Base-by-base conservation (phyloP, 2,797 vertebrate genomes). In the Anabas testudineus region DNA sequence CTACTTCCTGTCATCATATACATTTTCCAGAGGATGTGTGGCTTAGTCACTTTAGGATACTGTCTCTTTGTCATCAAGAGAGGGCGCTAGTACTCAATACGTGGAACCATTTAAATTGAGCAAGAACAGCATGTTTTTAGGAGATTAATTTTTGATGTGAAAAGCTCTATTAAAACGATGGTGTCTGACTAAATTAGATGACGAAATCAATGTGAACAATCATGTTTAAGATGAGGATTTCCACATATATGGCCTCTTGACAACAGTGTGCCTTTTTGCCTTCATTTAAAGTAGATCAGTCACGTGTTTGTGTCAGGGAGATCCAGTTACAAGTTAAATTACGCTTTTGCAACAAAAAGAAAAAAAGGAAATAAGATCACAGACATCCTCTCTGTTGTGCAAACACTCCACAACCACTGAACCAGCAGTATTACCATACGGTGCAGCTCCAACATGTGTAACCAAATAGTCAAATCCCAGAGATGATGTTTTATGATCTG, bases 11-110 rank as follows among this genome's bases (percentile, higher is more conserved):
- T 59, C 32, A 47, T n/a, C 49, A 59, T 48, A 18, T 19, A 5
- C 58, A 55, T 39, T 39, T 64, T 63, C 10, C 42, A 69, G 54
- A 46, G 13, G 43, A 65, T 19, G 21, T 24, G 24, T 39, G 49
- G 32, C 39, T 36, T 59, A 49, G 10, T 48, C 1, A 7, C 7
- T 55, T 43, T 1, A 47, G 51, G 30, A 78, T 73, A 83, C 34
- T 55, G n/a, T 59, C 65, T 52, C 5, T 4, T 2, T 66, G 30
- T 52, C 22, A 59, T 84, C 94, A 91, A 93, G 78, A 95, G 93
- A 94, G 92, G 93, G 93, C 91, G 91, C 93, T 88, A 91, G 70
- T 49, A 89, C 80, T 90, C 91, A 94, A 91, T 92, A 34, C 87
- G 86, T 86, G 76, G 70, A 57, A 75, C 18, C 41, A 30, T 36